A percentile compares a stretch with the other conserved stretches of the same genome.
Conservation (phyloP, 2,113 vertebrate species). For the Melospiza georgiana region DNA sequence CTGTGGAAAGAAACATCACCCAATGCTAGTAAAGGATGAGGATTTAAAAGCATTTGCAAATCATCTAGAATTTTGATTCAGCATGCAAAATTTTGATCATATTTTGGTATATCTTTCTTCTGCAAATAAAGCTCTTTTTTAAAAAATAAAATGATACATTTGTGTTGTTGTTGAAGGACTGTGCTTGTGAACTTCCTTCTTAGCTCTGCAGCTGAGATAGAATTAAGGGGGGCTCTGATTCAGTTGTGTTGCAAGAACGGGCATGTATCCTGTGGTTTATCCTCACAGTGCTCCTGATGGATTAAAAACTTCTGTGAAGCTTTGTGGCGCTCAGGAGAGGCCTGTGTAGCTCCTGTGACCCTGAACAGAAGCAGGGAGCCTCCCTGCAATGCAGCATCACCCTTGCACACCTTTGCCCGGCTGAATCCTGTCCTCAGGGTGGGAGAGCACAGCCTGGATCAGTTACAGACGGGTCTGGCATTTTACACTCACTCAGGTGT, state of each 20-base stretch:
- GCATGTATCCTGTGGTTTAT: fast-evolving
- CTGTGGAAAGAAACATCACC: neutral
- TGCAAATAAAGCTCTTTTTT: neutral
- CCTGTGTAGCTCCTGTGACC: neutral
- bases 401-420: neutral
- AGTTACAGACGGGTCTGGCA: neutral
- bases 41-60: neutral
- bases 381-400: neutral
- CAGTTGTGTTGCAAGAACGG: neutral
- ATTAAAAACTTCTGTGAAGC: neutral
- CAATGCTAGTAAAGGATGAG: neutral
- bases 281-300: neutral
- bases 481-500: too few relatives aligned
- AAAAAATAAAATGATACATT: neutral
- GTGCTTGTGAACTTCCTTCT: neutral
- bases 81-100: neutral
- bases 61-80: neutral
- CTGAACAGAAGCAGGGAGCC: neutral
- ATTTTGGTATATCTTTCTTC: neutral
- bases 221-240: neutral
- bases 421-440: neutral
- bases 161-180: neutral
- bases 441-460: neutral
- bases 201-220: neutral
- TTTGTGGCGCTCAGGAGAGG: neutral